Evolutionary conservation across 2,888 invertebrate species (phyloP), one percentile per base, ranked within the genome.

Genomic region (Frankliniella fusca): DNA sequence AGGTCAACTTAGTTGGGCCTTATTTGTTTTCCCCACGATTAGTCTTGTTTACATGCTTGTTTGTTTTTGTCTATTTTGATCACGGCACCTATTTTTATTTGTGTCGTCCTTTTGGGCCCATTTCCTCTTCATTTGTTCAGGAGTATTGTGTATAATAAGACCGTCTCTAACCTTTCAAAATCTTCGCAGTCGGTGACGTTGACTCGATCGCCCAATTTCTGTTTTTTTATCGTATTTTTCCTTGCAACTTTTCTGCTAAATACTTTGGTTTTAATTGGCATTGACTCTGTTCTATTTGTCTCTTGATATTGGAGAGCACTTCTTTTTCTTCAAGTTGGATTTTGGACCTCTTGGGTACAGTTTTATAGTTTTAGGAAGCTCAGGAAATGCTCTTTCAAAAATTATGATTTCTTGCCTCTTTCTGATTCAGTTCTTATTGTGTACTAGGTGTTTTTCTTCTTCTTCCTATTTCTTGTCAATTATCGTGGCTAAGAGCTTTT

Each of bases 151-250:
- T 38, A 5, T 5, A 38, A 38, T 27, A 76, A 27, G 23, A 23
- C 70, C 27, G 70, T 76, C 10, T 27, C 23, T 76, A 76, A 76
- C 70, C 70, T 76, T 76, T 76, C 70, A 9, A 23, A 54, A 12
- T 76, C 12, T 76, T 27, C 9, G 11, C 23, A 23, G n/a, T 76
- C 27, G 70, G 23, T 76, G 65, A 49, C 81, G 81, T 81, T 79
- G 81, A 48, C 49, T 79, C 80, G 49, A 48, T 80, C 23, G 80
- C 80, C 65, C 76, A 3, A 38, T 38, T 80, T 80, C 50, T 81
- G 76, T 48, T 76, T 81, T 80, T 80, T 50, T 80, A 54, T 81
- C 80, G 82, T 27, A 11, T 76, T 76, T 48, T 38, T 38, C 38
- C 5, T 5, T 38, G 38, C 3, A 38, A 38, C 5, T 38, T 38